phyloP scores from a whole-genome alignment of 2,888 invertebrate species.

The Bedellia somnulentella region DNA sequence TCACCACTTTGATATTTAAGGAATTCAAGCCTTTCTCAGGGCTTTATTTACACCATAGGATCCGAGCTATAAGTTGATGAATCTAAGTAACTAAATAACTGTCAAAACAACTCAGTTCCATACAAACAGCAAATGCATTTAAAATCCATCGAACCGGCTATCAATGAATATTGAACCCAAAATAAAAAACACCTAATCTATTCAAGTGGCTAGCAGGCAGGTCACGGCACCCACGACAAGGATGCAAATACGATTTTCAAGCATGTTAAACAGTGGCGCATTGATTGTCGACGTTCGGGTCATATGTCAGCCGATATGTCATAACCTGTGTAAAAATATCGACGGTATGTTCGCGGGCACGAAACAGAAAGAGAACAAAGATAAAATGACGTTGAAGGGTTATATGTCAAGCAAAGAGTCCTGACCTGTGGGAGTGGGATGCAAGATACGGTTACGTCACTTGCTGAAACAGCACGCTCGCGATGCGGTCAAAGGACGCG shows the following conservation, averaged over 20 bases:
- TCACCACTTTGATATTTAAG: too few species aligned
- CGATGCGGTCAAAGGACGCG: conserved; percentile 54
- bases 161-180: conserved; percentile 55
- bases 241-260: conserved; percentile 24
- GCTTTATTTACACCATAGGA: too few species aligned
- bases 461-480: conserved; percentile 23
- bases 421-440: conserved; percentile 42
- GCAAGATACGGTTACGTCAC: conserved; percentile 17
- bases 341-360: conserved; percentile 17
- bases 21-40: too few species aligned
- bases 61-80: too few species aligned
- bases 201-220: conserved; percentile 54
- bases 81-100: too few species aligned
- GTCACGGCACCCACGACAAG: conserved; percentile 44
- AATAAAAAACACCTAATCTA: conserved; percentile 58
- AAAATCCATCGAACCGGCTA: conserved; percentile 28
- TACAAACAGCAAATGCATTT: neutral
- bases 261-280: conserved; percentile 29
- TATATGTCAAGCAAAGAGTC: conserved; percentile 56
- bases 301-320: conserved; percentile 58
- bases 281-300: conserved; percentile 35
- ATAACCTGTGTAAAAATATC: conserved; percentile 50
- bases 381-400: conserved; percentile 52
- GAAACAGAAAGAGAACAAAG: conserved; percentile 30
- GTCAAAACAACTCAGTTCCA: neutral